Percentiles rank a stretch among this genome's conserved stretches.
Conservation (phyloP, 2,797 vertebrate species). For the Ciconia nigra region DNA sequence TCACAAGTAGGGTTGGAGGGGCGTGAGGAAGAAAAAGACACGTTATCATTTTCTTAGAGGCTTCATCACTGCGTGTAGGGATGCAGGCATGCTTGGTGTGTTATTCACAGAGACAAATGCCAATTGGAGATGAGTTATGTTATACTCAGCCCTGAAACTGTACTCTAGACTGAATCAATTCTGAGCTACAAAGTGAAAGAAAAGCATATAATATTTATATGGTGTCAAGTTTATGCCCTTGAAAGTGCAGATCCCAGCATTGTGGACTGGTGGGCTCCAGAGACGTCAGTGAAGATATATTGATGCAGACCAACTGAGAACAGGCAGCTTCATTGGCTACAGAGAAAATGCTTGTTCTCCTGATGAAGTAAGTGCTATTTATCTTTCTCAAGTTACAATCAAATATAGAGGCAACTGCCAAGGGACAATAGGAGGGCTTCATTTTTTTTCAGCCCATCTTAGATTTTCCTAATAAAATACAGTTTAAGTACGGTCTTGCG, state of each 20-base stretch:
- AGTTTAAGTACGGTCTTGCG: background rate
- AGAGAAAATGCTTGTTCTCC: background rate
- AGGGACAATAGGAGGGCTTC: background rate
- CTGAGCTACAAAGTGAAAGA: background rate
- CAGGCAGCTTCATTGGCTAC: background rate
- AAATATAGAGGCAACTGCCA: background rate
- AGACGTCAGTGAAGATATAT: background rate
- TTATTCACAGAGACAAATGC: background rate
- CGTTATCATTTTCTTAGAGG: background rate
- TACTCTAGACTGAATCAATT: conserved; percentile 14
- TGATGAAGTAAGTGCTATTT: background rate
- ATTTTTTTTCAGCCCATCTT: background rate
- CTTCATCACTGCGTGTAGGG: background rate
- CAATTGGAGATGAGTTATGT: background rate
- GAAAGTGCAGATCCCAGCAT: conserved; percentile 12
- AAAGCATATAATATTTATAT: conserved; percentile 16
- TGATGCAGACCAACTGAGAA: background rate
- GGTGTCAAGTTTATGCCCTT: conserved; percentile 19
- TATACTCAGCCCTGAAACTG: background rate
- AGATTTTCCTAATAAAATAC: background rate
- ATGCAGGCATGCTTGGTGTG: background rate
- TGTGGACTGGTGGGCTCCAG: background rate
- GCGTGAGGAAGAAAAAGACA: background rate
- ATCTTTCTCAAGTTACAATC: background rate
- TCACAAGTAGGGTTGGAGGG: background rate